Percentiles rank a stretch among this genome's conserved stretches.
phyloP scores from a whole-genome alignment of 2,113 vertebrate genomes.

The Ploceus nigricollis region DNA sequence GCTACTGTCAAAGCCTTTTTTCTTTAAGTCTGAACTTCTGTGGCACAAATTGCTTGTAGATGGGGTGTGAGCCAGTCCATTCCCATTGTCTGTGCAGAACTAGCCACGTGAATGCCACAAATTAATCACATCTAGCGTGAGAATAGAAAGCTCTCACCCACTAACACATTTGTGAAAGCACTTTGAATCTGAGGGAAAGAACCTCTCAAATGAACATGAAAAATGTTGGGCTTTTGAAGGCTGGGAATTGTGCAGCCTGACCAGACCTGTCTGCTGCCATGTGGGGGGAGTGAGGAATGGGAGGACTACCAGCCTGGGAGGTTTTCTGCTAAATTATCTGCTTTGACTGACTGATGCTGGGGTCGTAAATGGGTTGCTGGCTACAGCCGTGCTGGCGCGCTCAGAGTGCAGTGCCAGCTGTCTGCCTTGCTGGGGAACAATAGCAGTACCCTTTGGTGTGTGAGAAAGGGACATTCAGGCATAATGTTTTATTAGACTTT shows the following conservation, averaged over 20 bases:
- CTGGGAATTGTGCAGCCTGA: slow-evolving; percentile 71
- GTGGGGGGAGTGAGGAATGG: slow-evolving; percentile 71
- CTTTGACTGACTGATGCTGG: slow-evolving; percentile 72
- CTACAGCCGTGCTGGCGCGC: slow-evolving; percentile 76
- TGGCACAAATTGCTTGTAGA: slow-evolving; percentile 79
- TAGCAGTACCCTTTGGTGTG: slow-evolving; percentile 69
- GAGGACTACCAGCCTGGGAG: slow-evolving; percentile 73
- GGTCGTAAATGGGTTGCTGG: slow-evolving; percentile 76
- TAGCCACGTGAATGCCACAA: slow-evolving; percentile 83
- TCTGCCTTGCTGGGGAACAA: slow-evolving; percentile 73
- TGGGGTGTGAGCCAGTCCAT: slow-evolving; percentile 85
- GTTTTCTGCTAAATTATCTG: slow-evolving; percentile 75
- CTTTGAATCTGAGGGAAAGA: slow-evolving; percentile 70
- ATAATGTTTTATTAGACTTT: slow-evolving; percentile 54
- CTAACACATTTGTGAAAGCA: slow-evolving; percentile 73
- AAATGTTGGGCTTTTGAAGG: slow-evolving; percentile 81
- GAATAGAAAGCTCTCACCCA: slow-evolving; percentile 80
- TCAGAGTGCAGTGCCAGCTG: slow-evolving; percentile 87
- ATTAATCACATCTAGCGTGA: slow-evolving; percentile 88
- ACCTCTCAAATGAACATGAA: slow-evolving; percentile 80
- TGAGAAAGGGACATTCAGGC: slow-evolving; percentile 59
- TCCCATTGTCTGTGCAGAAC: slow-evolving; percentile 80
- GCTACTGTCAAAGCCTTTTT: slow-evolving; percentile 32
- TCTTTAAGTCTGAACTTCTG: slow-evolving; percentile 72
- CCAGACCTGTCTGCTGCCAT: slow-evolving; percentile 74